Percentiles rank a stretch among this genome's conserved stretches.
phyloP scores from a whole-genome alignment of 2,113 vertebrate genomes.

The Pagrus major region DNA sequence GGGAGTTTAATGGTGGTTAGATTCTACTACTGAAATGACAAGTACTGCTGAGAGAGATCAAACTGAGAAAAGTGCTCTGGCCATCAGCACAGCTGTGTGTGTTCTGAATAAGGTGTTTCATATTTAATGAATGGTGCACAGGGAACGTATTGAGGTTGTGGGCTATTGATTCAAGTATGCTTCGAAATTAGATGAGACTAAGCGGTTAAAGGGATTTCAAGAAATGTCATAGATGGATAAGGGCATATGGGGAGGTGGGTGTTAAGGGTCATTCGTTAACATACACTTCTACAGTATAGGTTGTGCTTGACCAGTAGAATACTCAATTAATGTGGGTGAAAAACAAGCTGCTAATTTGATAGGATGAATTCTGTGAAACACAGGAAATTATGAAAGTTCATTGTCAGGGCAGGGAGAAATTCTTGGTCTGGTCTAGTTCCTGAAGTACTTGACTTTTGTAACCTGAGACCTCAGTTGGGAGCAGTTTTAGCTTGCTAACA shows the following conservation, averaged over 20 bases:
- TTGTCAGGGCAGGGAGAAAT: background rate
- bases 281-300: background rate
- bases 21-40: background rate
- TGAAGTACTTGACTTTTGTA: no score
- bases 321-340: background rate
- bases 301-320: background rate
- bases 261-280: conserved; percentile 12
- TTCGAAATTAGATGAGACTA: background rate
- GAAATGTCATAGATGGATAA: conserved; percentile 6
- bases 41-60: background rate
- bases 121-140: background rate
- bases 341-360: conserved; percentile 12
- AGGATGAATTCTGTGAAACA: conserved; percentile 3
- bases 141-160: background rate
- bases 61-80: background rate
- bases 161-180: conserved; percentile 9
- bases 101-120: conserved; percentile 20
- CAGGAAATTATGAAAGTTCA: background rate
- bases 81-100: background rate
- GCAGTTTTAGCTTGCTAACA: no score
- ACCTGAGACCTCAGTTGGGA: no score
- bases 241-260: background rate
- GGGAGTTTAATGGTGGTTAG: background rate
- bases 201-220: background rate
- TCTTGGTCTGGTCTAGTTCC: background rate